These are phyloP conservation scores for Drosophila asahinai DNA, from an alignment of 1,140 invertebrate genomes.

Conservation along the genomic window DNA sequence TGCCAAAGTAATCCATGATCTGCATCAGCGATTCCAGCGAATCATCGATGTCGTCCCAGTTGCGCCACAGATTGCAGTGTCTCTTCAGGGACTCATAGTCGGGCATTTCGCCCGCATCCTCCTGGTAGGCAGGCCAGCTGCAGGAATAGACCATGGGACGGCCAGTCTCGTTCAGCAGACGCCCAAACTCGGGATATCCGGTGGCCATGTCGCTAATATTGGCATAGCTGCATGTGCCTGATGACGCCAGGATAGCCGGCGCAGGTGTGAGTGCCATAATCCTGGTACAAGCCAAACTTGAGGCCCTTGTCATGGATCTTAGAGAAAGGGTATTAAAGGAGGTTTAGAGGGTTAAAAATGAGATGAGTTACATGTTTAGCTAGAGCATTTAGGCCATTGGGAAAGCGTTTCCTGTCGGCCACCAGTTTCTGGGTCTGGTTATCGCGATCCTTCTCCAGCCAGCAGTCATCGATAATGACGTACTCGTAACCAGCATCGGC, in stretches of 20 bases:
- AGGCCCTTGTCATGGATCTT: conserved; percentile 92
- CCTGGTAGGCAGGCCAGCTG: conserved; percentile 95
- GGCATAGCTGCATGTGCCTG: conserved; percentile 90
- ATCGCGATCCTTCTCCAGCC: conserved; percentile 90
- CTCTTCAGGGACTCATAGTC: conserved; percentile 94
- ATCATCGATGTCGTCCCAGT: conserved; percentile 95
- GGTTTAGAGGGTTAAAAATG: neutral
- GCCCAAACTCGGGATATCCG: conserved; percentile 91
- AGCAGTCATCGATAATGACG: conserved; percentile 96
- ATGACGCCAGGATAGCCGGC: conserved; percentile 94
- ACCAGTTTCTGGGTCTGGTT: conserved; percentile 88
- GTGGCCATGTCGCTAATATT: conserved; percentile 87
- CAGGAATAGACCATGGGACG: conserved; percentile 95
- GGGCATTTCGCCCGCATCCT: conserved; percentile 92
- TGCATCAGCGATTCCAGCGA: conserved; percentile 90
- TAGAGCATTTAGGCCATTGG: conserved; percentile 92
- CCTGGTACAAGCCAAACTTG: conserved; percentile 95
- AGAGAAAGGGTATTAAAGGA: neutral
- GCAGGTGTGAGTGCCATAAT: conserved; percentile 94
- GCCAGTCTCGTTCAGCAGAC: conserved; percentile 91
- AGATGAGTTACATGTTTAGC: conserved; percentile 90
- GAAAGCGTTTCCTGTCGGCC: conserved; percentile 91
- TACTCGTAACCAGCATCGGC: conserved; percentile 93
- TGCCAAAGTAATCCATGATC: conserved; percentile 93
- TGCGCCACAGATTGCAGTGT: conserved; percentile 95